phyloP scores from a whole-genome alignment of 2,888 invertebrate genomes.

The Sericinus montela region DNA sequence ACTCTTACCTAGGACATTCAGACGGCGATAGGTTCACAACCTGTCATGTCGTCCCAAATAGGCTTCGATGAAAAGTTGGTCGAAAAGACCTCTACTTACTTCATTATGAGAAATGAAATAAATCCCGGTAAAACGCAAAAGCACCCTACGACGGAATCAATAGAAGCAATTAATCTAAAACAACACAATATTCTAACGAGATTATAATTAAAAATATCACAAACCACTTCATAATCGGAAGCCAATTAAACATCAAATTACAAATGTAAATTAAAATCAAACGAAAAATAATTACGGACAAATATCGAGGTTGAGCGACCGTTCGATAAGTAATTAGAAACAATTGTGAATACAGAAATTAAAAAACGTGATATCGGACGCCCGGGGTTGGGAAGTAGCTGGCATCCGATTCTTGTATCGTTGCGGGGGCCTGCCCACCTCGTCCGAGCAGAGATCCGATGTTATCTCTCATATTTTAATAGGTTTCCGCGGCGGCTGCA shows the following conservation, averaged over 20 bases:
- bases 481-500: slow-evolving; percentile 75
- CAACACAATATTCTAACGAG: slow-evolving; percentile 30
- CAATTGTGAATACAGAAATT: slow-evolving; percentile 70
- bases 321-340: slow-evolving; percentile 72
- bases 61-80: too few relatives aligned
- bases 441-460: slow-evolving; percentile 71
- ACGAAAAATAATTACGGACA: slow-evolving; percentile 62
- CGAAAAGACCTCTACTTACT: too few relatives aligned
- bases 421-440: slow-evolving; percentile 60
- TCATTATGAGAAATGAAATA: too few relatives aligned
- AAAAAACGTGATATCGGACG: slow-evolving; percentile 48
- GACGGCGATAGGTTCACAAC: too few relatives aligned
- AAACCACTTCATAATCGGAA: slow-evolving; percentile 59
- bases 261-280: slow-evolving; percentile 59
- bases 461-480: slow-evolving; percentile 76
- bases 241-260: slow-evolving; percentile 69
- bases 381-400: slow-evolving; percentile 59
- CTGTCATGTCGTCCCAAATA: too few relatives aligned
- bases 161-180: slow-evolving; percentile 25
- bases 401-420: slow-evolving; percentile 62
- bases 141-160: slow-evolving; percentile 23
- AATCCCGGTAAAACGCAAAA: slow-evolving; percentile 18
- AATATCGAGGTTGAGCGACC: slow-evolving; percentile 71
- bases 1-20: too few relatives aligned
- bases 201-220: slow-evolving; percentile 35